A percentile compares a stretch with the other conserved stretches of the same genome.
These are phyloP conservation scores for Oscheius sp. DNA, from an alignment of 2,888 invertebrate species.

Conservation along the genomic window DNA sequence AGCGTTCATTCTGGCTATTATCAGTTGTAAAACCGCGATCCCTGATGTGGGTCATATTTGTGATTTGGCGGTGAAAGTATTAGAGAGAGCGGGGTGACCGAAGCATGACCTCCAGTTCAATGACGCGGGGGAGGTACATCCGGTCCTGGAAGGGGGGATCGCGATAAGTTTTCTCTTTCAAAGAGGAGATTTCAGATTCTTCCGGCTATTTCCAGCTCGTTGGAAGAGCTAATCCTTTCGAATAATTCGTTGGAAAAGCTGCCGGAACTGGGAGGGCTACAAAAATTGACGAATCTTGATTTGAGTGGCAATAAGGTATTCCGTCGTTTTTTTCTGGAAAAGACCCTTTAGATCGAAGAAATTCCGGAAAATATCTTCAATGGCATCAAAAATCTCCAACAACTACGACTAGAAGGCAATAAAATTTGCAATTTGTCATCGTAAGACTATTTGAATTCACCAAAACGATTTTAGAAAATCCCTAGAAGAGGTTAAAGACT, in stretches of 20 bases:
- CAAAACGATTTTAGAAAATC: slow-evolving; percentile 49
- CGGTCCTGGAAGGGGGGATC: neutral
- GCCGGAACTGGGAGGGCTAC: slow-evolving; percentile 52
- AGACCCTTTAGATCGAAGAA: slow-evolving; percentile 47
- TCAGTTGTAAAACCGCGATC: no score
- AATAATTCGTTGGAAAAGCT: slow-evolving; percentile 55
- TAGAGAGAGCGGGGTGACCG: neutral
- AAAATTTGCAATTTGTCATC: slow-evolving; percentile 55
- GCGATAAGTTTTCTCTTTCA: neutral
- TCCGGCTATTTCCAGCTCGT: slow-evolving; percentile 27
- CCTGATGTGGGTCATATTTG: slow-evolving; percentile 19
- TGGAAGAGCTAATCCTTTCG: slow-evolving; percentile 55
- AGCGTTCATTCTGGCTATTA: no score
- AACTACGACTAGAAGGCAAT: slow-evolving; percentile 58
- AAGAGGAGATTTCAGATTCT: slow-evolving; percentile 34
- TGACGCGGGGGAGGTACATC: slow-evolving; percentile 13
- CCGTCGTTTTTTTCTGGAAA: neutral
- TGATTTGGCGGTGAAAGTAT: slow-evolving; percentile 13
- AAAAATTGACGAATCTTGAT: slow-evolving; percentile 43
- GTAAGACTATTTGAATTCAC: slow-evolving; percentile 34
- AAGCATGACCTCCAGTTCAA: slow-evolving; percentile 12
- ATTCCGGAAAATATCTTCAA: slow-evolving; percentile 45
- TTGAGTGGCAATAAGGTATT: slow-evolving; percentile 52
- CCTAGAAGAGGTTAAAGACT: slow-evolving; percentile 57
- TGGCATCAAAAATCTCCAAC: slow-evolving; percentile 44